These are phyloP conservation scores for Cheilosia soror DNA, from an alignment of 2,888 invertebrate species.

Conservation along the genomic window DNA sequence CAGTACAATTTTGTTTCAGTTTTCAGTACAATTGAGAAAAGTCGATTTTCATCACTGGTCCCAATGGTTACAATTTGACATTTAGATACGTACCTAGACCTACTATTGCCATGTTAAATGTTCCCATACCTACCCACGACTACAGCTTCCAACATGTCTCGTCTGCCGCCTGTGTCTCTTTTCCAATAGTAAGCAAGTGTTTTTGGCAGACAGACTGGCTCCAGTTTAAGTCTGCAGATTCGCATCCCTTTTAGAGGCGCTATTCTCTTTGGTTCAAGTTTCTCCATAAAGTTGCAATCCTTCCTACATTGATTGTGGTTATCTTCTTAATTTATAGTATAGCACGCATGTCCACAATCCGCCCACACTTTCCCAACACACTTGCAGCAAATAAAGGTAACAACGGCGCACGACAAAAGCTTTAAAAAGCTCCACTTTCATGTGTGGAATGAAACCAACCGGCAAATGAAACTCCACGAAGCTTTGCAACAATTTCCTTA, in stretches of 20 bases:
- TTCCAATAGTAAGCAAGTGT: too few species aligned
- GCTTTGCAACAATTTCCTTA: slow-evolving; percentile 63
- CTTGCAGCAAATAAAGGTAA: not conserved
- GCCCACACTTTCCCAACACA: slow-evolving; percentile 4
- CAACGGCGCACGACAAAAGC: slow-evolving; percentile 33
- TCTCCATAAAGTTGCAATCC: slow-evolving; percentile 3
- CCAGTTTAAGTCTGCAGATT: slow-evolving; percentile 41
- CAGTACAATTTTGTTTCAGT: too few species aligned
- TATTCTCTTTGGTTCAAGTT: slow-evolving; percentile 24
- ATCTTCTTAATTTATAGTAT: not conserved
- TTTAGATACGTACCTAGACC: too few species aligned
- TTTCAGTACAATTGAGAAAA: too few species aligned
- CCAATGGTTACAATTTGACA: too few species aligned
- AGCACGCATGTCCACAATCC: slow-evolving; percentile 53
- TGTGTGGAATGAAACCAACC: slow-evolving; percentile 36
- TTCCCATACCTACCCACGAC: too few species aligned
- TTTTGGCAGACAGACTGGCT: slow-evolving; percentile 55
- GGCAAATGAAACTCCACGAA: slow-evolving; percentile 55
- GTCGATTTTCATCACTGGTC: too few species aligned
- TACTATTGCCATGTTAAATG: too few species aligned
- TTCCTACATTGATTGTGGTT: not conserved
- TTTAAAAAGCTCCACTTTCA: slow-evolving; percentile 21
- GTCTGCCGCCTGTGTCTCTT: too few species aligned
- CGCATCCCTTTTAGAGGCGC: slow-evolving; percentile 3
- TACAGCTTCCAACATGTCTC: too few species aligned